Base-by-base conservation (phyloP, 2,113 vertebrate genomes). In the Dryoscopus gambensis region DNA sequence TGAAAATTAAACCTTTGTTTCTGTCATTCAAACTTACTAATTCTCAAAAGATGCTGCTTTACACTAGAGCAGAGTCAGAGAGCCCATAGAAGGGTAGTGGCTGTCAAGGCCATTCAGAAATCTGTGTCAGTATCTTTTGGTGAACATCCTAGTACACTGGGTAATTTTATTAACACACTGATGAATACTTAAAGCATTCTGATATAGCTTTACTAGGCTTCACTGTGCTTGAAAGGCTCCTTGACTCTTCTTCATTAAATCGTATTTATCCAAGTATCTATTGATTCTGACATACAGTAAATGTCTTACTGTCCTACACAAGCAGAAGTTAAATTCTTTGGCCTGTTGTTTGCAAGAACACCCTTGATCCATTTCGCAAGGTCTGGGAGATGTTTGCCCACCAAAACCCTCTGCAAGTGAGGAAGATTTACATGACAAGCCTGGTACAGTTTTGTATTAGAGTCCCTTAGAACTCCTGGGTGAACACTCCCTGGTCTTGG, bases 361-460 rank as follows among this genome's bases (percentile, higher is more conserved):
- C 11, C 6, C 25, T 28, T 52, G 44, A 91, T 24, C 18, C 10
- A 10, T 87, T 75, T 67, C 31, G 49, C 31, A 28, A 28, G 56
- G 12, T 55, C 11, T 60, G 47, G 1, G 28, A 50, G 40, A 27
- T 2, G 0, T n/a, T 77, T 84, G 24, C 40, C 17, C 23, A 10
- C 55, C 25, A 2, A 13, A 5, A 4, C 11, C 10, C 9, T 50
- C 39, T 79, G 44, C 59, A 33, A 59, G 35, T 18, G 31, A 70
- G 27, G 30, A 47, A 47, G 39, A 44, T 40, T 65, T 40, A 19
- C 0, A 1, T 16, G 65, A 8, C 15, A 21, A 53, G 40, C 75
- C 57, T 2, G 5, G 49, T 22, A 53, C 28, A 76, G 46, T 46
- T 53, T 73, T 1, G 0, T 47, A 4, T 59, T 18, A 5, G 11